These are phyloP conservation scores for Hyaena hyaena DNA, from an alignment of 2,113 vertebrate species.

Conservation along the genomic window DNA sequence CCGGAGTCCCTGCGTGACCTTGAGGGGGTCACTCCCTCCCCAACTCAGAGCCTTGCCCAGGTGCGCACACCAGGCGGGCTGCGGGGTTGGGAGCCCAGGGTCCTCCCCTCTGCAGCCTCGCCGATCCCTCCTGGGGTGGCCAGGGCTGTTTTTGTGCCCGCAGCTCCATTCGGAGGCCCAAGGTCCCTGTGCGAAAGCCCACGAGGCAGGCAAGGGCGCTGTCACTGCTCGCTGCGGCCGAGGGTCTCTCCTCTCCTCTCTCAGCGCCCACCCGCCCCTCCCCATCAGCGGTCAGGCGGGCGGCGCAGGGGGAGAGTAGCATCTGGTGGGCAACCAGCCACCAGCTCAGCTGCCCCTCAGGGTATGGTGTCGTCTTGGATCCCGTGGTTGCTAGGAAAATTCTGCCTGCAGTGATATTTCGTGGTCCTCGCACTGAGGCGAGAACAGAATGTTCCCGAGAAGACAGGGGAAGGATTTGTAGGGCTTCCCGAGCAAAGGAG, in stretches of 20 bases:
- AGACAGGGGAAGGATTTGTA: slow-evolving; percentile 71
- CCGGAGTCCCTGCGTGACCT: background rate
- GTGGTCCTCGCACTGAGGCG: slow-evolving; percentile 67
- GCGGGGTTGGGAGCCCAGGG: background rate
- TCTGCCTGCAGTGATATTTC: slow-evolving; percentile 71
- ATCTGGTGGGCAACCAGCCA: slow-evolving; percentile 74
- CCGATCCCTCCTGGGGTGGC: background rate
- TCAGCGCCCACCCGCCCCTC: background rate
- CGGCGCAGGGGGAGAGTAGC: slow-evolving; percentile 26
- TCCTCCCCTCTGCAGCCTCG: background rate
- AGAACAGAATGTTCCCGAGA: slow-evolving; percentile 79
- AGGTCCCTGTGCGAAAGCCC: background rate
- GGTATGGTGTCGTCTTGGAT: slow-evolving; percentile 60
- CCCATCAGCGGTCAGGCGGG: background rate
- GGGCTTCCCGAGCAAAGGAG: slow-evolving; percentile 67
- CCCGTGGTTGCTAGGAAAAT: slow-evolving; percentile 75
- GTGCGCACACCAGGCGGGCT: background rate
- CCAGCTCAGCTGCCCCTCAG: slow-evolving; percentile 61
- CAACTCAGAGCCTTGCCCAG: background rate
- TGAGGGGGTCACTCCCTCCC: background rate
- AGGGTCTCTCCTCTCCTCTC: background rate
- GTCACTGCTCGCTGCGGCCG: background rate
- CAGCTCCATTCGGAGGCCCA: background rate
- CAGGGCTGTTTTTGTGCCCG: slow-evolving; percentile 62
- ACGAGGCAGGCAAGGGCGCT: background rate